Conservation (phyloP, 2,888 invertebrate species). For the Brachypterus glaber region DNA sequence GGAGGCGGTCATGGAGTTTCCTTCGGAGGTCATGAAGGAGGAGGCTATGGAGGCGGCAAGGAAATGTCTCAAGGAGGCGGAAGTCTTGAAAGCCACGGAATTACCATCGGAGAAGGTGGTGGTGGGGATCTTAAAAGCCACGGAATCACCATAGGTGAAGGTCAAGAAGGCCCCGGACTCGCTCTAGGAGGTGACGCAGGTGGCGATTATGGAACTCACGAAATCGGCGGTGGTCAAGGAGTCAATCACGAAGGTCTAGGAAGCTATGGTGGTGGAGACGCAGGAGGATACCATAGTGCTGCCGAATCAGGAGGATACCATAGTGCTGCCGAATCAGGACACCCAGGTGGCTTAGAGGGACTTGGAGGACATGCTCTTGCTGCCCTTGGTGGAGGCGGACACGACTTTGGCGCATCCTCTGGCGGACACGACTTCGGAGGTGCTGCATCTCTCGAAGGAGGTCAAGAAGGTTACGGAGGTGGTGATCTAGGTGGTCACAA, state of each 20-base stretch:
- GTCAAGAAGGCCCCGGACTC: slow-evolving; percentile 2
- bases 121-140: slow-evolving; percentile 2
- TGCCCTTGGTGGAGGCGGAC: slow-evolving; percentile 34
- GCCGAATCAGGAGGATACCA: too few species aligned
- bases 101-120: slow-evolving; percentile 13
- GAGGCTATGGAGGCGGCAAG: slow-evolving; percentile 8
- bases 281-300: too few species aligned
- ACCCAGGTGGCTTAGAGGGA: too few species aligned
- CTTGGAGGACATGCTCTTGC: background rate
- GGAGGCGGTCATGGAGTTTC: slow-evolving; percentile 15
- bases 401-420: slow-evolving; percentile 8
- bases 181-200: background rate
- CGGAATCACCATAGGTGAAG: background rate
- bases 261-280: too few species aligned
- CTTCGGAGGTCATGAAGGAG: slow-evolving; percentile 4
- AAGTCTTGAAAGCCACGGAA: background rate
- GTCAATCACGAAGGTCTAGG: slow-evolving; percentile 8
- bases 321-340: too few species aligned
- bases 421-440: slow-evolving; percentile 14
- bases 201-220: slow-evolving; percentile 14
- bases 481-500: slow-evolving; percentile 22
- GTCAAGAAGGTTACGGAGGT: slow-evolving; percentile 21
- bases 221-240: slow-evolving; percentile 12
- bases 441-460: slow-evolving; percentile 11
- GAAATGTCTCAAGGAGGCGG: too few species aligned